Percentiles rank a stretch among this genome's conserved stretches.
Evolutionary conservation across 1,140 invertebrate species (phyloP).

Genomic region (Papilio dardanus): DNA sequence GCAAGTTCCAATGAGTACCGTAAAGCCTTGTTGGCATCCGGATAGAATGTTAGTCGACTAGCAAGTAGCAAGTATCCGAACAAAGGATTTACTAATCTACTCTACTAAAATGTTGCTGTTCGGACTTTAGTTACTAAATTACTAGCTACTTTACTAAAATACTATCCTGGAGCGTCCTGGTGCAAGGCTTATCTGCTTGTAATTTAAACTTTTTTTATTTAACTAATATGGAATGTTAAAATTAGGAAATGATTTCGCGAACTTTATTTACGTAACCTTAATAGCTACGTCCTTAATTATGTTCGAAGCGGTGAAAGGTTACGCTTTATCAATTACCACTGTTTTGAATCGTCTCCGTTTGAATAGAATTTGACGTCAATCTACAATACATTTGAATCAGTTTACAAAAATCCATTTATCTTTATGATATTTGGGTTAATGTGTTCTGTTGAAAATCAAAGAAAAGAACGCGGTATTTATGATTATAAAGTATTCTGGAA

Average conservation of each 20-base stretch:
- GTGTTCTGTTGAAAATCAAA: background rate
- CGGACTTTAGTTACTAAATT: too few species aligned
- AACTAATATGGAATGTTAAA: constrained; percentile 4
- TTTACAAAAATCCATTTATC: constrained; percentile 14
- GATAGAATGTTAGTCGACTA: too few species aligned
- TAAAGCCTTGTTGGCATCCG: too few species aligned
- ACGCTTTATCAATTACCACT: constrained; percentile 56
- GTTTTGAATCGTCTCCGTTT: constrained; percentile 45
- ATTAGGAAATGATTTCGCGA: constrained; percentile 51
- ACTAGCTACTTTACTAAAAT: too few species aligned
- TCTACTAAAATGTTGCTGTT: too few species aligned
- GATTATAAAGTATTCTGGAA: too few species aligned
- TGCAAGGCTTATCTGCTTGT: too few species aligned
- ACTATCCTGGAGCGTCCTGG: too few species aligned
- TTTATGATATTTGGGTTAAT: background rate
- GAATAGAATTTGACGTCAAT: constrained; percentile 49
- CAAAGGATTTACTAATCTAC: too few species aligned
- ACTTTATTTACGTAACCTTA: constrained; percentile 55
- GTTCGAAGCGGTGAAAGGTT: constrained; percentile 55
- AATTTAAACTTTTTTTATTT: background rate
- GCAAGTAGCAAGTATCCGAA: too few species aligned
- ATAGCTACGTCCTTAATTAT: constrained; percentile 47
- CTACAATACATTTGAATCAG: background rate
- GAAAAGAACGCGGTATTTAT: background rate
- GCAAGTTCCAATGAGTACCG: background rate